Base-by-base conservation (phyloP, 2,113 vertebrate species). In the Nymphicus hollandicus region DNA sequence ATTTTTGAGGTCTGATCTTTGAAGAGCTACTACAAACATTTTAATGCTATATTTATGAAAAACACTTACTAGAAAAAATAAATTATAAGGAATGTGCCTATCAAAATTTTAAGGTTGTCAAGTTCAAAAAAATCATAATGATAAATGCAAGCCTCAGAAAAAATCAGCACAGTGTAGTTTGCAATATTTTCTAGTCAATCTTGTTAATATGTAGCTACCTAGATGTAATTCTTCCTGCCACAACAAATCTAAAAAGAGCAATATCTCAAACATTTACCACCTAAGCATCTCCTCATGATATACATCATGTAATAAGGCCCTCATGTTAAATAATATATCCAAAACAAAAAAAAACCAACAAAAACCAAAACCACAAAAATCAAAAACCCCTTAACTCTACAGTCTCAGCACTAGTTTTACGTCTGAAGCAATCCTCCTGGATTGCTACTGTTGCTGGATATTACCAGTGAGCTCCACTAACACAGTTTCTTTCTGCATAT, bases 351-450 rank as follows among this genome's bases (percentile, higher is more conserved):
- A 35, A 63, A 37, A 3, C n/a, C 35, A 39, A 6, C 5, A 27
- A 69, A 41, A 86, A 47, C 1, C 9, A 53, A 72, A 19, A 1
- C 28, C 43, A 10, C 2, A 44, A 39, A 18, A 25, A 2, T 0
- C 5, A 31, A 35, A 29, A 2, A 18, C 9, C 12, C 33, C 10
- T 10, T 55, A 52, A 58, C 11, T 56, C 31, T 53, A 6, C 4
- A n/a, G n/a, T 29, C 6, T 83, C 43, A 81, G 33, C 29, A 44
- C 39, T 49, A 53, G 9, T 84, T 86, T 93, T 55, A 28, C 20
- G 10, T 70, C 28, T 60, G 52, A 71, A 80, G 24, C 31, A 33
- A 35, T 66, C 31, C 41, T 50, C 41, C 41, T 66, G 29, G 39
- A 69, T 58, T 79, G 53, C 37, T 74, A 2, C n/a, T 82, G 33